phyloP scores from a whole-genome alignment of 2,797 vertebrate species.

The Poecile montanus region DNA sequence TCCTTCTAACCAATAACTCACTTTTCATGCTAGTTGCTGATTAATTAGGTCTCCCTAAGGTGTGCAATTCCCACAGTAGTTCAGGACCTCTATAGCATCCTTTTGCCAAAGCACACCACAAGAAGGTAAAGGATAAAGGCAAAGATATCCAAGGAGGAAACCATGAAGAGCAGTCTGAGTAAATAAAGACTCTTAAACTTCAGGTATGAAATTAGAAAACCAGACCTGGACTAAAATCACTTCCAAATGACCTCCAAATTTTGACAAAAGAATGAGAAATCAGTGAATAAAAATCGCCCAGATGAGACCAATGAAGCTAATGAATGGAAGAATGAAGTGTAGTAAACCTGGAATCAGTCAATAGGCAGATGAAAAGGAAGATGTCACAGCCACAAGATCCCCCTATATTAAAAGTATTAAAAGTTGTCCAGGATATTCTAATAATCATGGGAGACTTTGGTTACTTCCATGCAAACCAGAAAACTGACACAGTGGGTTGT shows the following conservation, averaged over 20 bases:
- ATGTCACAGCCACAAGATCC: not conserved
- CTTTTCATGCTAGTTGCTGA: not conserved
- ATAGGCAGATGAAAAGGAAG: not conserved
- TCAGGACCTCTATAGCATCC: not conserved
- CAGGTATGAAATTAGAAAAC: not conserved
- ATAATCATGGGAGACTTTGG: not conserved
- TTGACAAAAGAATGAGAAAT: not conserved
- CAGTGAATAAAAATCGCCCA: not conserved
- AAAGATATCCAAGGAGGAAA: not conserved
- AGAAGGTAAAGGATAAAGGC: not conserved
- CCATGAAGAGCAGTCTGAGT: not conserved
- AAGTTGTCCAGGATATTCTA: not conserved
- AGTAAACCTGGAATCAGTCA: not conserved
- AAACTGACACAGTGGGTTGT: not conserved
- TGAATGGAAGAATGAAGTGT: not conserved
- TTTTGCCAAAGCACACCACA: not conserved
- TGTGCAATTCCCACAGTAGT: not conserved
- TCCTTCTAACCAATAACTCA: not conserved
- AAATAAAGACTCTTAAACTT: not conserved
- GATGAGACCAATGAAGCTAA: fast-evolving
- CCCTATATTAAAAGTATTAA: not conserved
- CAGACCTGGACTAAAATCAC: not conserved
- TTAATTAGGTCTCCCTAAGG: not conserved
- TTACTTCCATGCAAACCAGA: not conserved
- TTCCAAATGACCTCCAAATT: not conserved